Base-by-base conservation (phyloP, 2,797 vertebrate genomes). In the Pseudochirops cupreus region DNA sequence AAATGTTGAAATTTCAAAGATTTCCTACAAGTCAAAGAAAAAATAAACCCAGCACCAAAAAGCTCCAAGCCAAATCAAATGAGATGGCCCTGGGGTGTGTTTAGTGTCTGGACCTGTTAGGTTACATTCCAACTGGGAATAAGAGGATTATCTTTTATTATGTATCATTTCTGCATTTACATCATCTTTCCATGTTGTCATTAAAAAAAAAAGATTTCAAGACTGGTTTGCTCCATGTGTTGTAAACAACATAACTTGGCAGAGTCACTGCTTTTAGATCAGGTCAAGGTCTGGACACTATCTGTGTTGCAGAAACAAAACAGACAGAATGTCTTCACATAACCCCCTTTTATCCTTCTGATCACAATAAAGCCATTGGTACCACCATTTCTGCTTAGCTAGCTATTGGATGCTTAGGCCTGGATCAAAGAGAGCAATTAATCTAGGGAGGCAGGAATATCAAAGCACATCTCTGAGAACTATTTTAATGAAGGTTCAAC, bases 201-300 rank as follows among this genome's bases (percentile, higher is more conserved):
- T 94, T 52, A 52, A 52, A 52, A 52, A 52, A 98, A 98, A 53
- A 93, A 98, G 98, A 99, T 99, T 97, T 98, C 96, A 97, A 97
- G 98, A 95, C 95, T 98, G 97, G 98, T 98, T 98, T 98, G 98
- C 95, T 97, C 98, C 98, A 57, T 95, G 97, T 98, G 97, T 98
- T 98, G 98, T 98, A 99, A 99, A 99, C 97, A 98, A 98, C 97
- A 97, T 96, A 93, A 97, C 96, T 98, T 96, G 93, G 98, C 97
- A 97, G 97, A 98, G 97, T 97, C 97, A 98, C 97, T 96, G 98
- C 98, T 98, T 99, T 98, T 98, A 98, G 97, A 98, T 98, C 95
- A 92, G 97, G 98, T 98, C 98, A 98, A 97, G 98, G 98, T 98
- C 99, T 98, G 98, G 94, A 90, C 98, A 98, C 98, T 98, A 99